phyloP scores from a whole-genome alignment of 1,140 invertebrate species.

The Aphelenchoides besseyi region DNA sequence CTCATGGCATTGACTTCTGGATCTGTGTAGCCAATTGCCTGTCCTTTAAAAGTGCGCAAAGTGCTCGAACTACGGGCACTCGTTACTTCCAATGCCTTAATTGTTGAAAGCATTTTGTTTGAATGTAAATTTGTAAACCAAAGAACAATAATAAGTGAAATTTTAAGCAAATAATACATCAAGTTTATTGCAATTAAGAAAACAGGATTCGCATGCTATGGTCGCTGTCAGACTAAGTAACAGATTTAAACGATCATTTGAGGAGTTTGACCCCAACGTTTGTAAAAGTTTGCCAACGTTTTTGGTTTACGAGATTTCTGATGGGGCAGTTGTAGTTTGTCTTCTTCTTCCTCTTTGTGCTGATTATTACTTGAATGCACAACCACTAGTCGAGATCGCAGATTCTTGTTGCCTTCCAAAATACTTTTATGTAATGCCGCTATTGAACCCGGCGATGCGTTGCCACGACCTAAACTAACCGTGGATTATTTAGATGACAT shows the following conservation, averaged over 20 bases:
- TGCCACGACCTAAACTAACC: not conserved
- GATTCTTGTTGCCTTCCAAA: slow-evolving; percentile 11
- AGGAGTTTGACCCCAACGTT: not conserved
- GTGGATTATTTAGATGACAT: not conserved
- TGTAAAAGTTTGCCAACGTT: slow-evolving; percentile 10
- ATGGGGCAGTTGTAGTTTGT: slow-evolving; percentile 14
- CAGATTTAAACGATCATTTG: not conserved
- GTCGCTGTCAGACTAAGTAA: not conserved
- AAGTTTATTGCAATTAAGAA: not conserved
- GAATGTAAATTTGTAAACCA: too few species aligned
- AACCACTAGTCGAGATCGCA: not conserved
- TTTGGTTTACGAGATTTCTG: slow-evolving; percentile 1
- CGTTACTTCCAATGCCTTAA: not conserved
- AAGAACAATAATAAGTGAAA: not conserved
- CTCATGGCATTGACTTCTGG: too few species aligned
- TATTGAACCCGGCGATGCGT: not conserved
- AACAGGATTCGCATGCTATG: not conserved
- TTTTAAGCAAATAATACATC: not conserved
- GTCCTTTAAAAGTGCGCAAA: slow-evolving; percentile 3
- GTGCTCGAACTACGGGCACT: not conserved
- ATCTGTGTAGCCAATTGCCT: too few species aligned
- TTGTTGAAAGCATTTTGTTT: not conserved
- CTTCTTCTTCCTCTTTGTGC: not conserved
- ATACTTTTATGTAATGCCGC: slow-evolving; percentile 3
- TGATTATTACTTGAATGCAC: not conserved